Conservation (phyloP, 1,140 invertebrate species). For the Aphidius ervi region DNA sequence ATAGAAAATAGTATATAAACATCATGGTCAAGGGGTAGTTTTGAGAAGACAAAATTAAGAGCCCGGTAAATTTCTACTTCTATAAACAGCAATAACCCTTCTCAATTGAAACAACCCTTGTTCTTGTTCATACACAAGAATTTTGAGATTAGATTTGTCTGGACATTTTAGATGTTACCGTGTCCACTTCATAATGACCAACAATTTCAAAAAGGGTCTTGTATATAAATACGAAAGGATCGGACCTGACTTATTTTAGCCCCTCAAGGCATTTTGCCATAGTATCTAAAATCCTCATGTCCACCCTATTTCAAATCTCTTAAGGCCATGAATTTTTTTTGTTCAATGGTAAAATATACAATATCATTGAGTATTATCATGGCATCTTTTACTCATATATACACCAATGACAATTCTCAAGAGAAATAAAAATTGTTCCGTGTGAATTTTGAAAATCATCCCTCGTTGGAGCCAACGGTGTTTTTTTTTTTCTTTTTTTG, state of each 20-base stretch:
- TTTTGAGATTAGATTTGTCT: conserved; percentile 38
- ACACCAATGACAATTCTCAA: no score
- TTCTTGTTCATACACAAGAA: conserved; percentile 14
- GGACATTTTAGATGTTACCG: conserved; percentile 24
- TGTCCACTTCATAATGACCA: conserved; percentile 37
- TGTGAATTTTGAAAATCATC: no score
- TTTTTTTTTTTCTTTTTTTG: no score
- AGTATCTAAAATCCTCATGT: conserved; percentile 2
- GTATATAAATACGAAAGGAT: background rate
- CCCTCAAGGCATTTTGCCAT: conserved; percentile 15
- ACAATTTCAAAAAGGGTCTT: conserved; percentile 6
- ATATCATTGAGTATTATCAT: no score
- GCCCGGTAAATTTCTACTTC: conserved; percentile 2
- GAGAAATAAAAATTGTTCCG: no score
- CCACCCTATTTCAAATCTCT: background rate
- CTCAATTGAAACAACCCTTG: conserved; percentile 27
- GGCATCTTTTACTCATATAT: background rate
- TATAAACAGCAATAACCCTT: conserved; percentile 10
- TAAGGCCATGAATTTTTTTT: background rate
- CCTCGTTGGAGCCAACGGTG: no score
- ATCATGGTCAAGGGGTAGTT: no score
- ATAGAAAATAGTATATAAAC: no score
- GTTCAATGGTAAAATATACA: no score
- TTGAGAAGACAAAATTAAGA: background rate
- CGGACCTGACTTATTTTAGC: background rate